Evolutionary conservation across 2,888 invertebrate genomes (phyloP).

Genomic region (Aquatica leii): DNA sequence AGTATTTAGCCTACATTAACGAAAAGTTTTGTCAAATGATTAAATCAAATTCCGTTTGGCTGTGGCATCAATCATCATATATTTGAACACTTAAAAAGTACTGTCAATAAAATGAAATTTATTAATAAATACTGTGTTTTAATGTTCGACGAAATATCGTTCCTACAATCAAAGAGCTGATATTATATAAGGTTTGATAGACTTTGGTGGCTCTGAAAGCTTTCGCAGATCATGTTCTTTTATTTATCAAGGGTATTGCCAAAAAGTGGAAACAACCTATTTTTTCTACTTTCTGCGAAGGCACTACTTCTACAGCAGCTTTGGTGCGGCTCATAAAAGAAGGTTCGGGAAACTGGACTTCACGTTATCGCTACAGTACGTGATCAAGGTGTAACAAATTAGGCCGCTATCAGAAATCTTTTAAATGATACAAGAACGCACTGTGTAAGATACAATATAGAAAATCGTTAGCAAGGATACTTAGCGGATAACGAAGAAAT

Average conservation of each 20-base stretch:
- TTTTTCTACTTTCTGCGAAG: conserved; percentile 26
- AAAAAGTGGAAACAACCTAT: conserved; percentile 34
- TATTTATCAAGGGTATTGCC: conserved; percentile 37
- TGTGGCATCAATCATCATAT: too few species aligned
- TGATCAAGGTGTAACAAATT: not conserved
- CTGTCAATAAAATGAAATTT: too few species aligned
- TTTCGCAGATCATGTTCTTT: conserved; percentile 44
- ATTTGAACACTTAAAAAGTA: too few species aligned
- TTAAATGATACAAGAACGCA: not conserved
- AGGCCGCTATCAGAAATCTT: not conserved
- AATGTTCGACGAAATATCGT: too few species aligned
- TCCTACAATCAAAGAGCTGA: too few species aligned
- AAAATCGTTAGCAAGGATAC: not conserved
- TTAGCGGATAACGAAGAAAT: not conserved
- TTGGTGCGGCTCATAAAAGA: conserved; percentile 5
- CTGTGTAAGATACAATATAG: not conserved
- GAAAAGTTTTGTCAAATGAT: too few species aligned
- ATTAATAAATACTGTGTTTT: too few species aligned
- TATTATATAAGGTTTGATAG: too few species aligned
- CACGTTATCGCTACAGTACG: not conserved
- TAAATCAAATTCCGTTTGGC: too few species aligned
- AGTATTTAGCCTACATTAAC: too few species aligned
- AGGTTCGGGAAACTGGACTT: conserved; percentile 7
- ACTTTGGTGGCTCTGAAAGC: not conserved
- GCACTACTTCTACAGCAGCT: conserved; percentile 15